A percentile compares a stretch with the other conserved stretches of the same genome.
Conservation (phyloP, 2,113 vertebrate genomes). For the Hoplias malabaricus region DNA sequence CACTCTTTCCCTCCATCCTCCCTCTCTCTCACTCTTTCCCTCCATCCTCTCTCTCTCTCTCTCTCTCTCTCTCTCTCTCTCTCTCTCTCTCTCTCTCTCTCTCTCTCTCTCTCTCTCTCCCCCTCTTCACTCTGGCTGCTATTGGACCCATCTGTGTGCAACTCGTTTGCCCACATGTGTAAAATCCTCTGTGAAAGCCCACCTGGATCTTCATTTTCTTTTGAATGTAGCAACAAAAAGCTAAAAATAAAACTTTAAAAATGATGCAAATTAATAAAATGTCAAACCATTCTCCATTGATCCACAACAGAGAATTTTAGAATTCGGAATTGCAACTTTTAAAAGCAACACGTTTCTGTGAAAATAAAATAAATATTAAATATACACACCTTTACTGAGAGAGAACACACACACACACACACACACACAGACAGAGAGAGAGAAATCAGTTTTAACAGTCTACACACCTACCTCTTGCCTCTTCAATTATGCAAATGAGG, state of each 20-base stretch:
- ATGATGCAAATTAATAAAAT: background rate
- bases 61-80: background rate
- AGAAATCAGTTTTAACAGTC: constrained; percentile 54
- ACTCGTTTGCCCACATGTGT: constrained; percentile 39
- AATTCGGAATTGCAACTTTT: too few relatives aligned
- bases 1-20: background rate
- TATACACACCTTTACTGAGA: too few relatives aligned
- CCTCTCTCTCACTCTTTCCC: background rate
- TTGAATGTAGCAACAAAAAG: background rate
- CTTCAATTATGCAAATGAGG: constrained; percentile 69
- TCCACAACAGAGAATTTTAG: too few relatives aligned
- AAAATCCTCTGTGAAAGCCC: constrained; percentile 28
- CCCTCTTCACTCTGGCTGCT: constrained; percentile 36
- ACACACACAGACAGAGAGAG: background rate
- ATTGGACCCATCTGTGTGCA: constrained; percentile 35
- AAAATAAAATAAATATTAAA: background rate
- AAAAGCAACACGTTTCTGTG: too few relatives aligned
- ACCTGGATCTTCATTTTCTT: constrained; percentile 33
- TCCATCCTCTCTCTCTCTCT: background rate
- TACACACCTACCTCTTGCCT: constrained; percentile 60
- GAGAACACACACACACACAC: background rate
- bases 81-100: background rate
- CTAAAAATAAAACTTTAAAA: background rate
- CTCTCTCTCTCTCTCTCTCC: constrained; percentile 5
- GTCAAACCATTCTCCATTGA: background rate